A percentile compares a stretch with the other conserved stretches of the same genome.
Evolutionary conservation across 2,113 vertebrate species (phyloP).

Genomic region (Lipotes vexillifer): DNA sequence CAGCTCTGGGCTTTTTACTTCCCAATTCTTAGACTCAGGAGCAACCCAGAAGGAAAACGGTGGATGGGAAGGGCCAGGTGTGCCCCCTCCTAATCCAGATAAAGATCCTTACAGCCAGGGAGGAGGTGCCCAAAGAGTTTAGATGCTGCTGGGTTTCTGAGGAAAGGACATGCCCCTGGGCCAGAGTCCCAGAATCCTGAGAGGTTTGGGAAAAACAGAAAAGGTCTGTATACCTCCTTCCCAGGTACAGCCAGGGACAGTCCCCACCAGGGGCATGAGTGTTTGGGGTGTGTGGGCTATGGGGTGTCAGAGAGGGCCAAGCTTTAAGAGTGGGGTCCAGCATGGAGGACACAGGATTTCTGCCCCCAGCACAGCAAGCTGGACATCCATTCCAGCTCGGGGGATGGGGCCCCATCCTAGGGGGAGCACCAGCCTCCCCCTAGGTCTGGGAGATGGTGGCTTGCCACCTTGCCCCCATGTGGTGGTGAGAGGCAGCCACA

Average conservation of each 20-base stretch:
- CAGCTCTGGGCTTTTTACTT: background rate
- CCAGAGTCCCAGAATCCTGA: background rate
- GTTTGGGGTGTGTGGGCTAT: background rate
- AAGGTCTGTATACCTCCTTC: background rate
- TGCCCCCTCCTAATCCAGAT: slow-evolving; percentile 78
- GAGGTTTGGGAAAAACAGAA: background rate
- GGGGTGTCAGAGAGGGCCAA: background rate
- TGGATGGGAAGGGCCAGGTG: slow-evolving; percentile 65
- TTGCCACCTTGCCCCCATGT: background rate
- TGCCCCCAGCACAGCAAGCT: background rate
- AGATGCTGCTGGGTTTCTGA: background rate
- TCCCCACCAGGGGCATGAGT: background rate
- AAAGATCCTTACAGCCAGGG: slow-evolving; percentile 80
- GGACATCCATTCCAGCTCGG: rapidly evolving
- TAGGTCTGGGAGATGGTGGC: background rate
- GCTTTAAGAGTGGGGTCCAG: background rate
- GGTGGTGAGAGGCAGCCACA: background rate
- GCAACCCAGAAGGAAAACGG: background rate
- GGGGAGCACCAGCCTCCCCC: too few relatives aligned
- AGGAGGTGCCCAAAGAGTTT: background rate
- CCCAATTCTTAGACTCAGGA: background rate
- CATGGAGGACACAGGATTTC: background rate
- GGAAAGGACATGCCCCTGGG: background rate
- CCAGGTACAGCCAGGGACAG: background rate
- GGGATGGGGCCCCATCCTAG: too few relatives aligned